A percentile compares a stretch with the other conserved stretches of the same genome.
phyloP scores from a whole-genome alignment of 2,888 invertebrate genomes.

The Cataglyphis albicans region DNA sequence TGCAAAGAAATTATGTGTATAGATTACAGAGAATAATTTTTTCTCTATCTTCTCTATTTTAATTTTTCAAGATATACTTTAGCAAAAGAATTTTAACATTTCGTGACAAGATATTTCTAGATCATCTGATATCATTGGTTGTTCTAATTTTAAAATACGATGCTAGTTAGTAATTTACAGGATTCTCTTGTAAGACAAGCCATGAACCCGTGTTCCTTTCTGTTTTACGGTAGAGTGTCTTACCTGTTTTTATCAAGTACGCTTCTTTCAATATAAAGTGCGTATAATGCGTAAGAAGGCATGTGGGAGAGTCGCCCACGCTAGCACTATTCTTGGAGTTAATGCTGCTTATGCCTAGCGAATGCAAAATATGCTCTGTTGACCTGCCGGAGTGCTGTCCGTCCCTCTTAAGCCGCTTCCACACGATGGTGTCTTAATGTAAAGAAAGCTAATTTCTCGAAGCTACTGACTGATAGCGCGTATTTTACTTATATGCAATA shows the following conservation, averaged over 20 bases:
- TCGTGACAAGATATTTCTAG: not conserved
- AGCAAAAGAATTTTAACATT: not conserved
- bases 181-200: not conserved
- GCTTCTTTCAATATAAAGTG: constrained; percentile 57
- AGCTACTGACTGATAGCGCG: not conserved
- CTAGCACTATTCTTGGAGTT: constrained; percentile 81
- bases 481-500: not conserved
- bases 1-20: not conserved
- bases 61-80: not conserved
- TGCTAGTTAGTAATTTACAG: not conserved
- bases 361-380: constrained; percentile 82
- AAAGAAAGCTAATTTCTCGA: constrained; percentile 7
- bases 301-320: constrained; percentile 81
- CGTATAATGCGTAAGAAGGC: constrained; percentile 67
- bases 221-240: constrained; percentile 28
- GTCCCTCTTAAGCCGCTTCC: constrained; percentile 60
- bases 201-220: constrained; percentile 11
- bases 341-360: constrained; percentile 80
- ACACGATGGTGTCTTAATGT: constrained; percentile 44
- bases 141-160: not conserved
- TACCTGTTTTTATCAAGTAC: constrained; percentile 30
- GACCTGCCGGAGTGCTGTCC: constrained; percentile 74
- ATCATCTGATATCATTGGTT: not conserved
- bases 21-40: not conserved
- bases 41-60: not conserved